Base-by-base conservation (phyloP, 2,888 invertebrate genomes). In the Caenorhabditis sp. region DNA sequence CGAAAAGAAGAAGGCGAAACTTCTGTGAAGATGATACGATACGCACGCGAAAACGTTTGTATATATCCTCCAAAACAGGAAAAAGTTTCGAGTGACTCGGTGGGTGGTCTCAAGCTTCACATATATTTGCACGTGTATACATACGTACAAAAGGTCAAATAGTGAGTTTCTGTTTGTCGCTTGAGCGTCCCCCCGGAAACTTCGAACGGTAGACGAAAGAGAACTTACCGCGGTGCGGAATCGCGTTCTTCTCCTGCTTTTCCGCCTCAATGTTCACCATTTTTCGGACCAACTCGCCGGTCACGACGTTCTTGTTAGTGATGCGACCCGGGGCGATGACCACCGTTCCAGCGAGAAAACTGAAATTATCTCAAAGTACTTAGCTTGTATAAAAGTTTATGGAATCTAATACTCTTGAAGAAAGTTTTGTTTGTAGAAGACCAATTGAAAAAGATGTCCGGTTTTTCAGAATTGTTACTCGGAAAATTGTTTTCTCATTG, bases 321-420 rank as follows among this genome's bases (percentile, higher is more conserved):
- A 96, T 96, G 89, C 97, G 95, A 4, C 96, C 96, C 76, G 97
- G 97, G 3, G 97, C 97, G 86, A 98, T 91, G 45, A 98, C 96
- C 83, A 97, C 95, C 35, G 96, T 95, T 89, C 95, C 95, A 87
- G 97, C 96, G 78, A 98, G 91, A 90, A 97, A 98, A 89, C 76
- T 80, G 56, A 45, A 73, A 35, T 2, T 35, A n/a, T n/a, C n/a
- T n/a, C n/a, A n/a, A n/a, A n/a, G n/a, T n/a, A n/a, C n/a, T n/a
- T n/a, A n/a, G n/a, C n/a, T n/a, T n/a, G n/a, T n/a, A n/a, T n/a
- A n/a, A n/a, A n/a, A n/a, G n/a, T n/a, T n/a, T n/a, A n/a, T n/a
- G n/a, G n/a, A n/a, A n/a, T n/a, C n/a, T n/a, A n/a, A n/a, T n/a
- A n/a, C n/a, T n/a, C n/a, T n/a, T n/a, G n/a, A n/a, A n/a, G n/a